Base-by-base conservation (phyloP, 1,140 invertebrate genomes). In the Trachymyrmex cornetzi region DNA sequence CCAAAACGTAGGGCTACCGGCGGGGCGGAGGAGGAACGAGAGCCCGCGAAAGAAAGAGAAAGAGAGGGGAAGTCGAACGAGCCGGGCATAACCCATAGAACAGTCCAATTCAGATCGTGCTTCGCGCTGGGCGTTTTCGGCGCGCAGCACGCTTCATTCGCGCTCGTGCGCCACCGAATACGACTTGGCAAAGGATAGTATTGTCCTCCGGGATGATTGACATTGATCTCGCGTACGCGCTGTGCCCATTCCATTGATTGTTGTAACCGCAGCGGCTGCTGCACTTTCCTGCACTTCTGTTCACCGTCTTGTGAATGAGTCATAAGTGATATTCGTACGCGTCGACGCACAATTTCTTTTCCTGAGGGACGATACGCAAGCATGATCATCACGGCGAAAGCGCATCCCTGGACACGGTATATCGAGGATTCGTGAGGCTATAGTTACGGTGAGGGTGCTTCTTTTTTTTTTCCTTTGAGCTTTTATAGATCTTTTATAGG, bases 121-220 rank as follows among this genome's bases (percentile, higher is more conserved):
- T 77, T 87, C 86, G 88, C 74, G 86, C 77, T 90, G 82, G 53
- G 81, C 88, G 86, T 71, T 64, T 85, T 59, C 80, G 81, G 57
- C 66, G 77, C 87, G 67, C 80, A 75, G 67, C 80, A 75, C 59
- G 69, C 69, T 48, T 61, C 69, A 75, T 63, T 90, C 77, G 64
- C 57, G 75, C 63, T 12, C 34, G 34, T 74, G 53, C 77, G 67
- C 48, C 30, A n/a, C 48, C 72, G 22, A 16, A n/a, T 74, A 5
- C 48, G 30, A 38, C 57, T 67, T 24, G 69, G 34, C 24, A 22
- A 27, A 79, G 44, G 5, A 22, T 14, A 22, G 27, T 27, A 50
- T 67, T 34, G 53, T 38, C 14, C 84, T 27, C 0, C 27, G 74
- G 27, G 74, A 79, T 61, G 80, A 72, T 61, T 22, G 53, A 34